Base-by-base conservation (phyloP, 2,888 invertebrate genomes). In the Cephus nigrinus region DNA sequence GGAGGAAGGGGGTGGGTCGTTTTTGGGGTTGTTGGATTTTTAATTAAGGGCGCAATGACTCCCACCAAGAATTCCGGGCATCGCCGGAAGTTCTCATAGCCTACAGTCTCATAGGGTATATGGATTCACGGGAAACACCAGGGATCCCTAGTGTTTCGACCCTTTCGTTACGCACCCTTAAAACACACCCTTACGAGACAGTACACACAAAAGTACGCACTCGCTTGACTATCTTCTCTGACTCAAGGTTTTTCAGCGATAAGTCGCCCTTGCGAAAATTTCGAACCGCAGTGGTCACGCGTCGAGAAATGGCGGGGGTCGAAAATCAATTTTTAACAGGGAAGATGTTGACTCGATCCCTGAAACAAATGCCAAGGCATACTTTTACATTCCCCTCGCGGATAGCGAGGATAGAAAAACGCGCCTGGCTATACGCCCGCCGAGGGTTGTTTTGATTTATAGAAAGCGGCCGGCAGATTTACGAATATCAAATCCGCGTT, bases 21-120 rank as follows among this genome's bases (percentile, higher is more conserved):
- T 88, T 88, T 88, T 83, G 86, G 86, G 87, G 89, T 90, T 89
- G 91, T 90, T 91, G 91, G 90, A 90, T 90, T 91, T 91, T 91
- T 91, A 91, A 91, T 91, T 90, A 91, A 91, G 91, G 91, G 87
- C 88, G 86, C 88, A 88, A 89, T 91, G 90, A 90, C 90, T 91
- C 89, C 87, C 87, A 87, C 86, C 88, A 88, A 90, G 90, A 91
- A 91, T 91, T 90, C 89, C 88, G 83, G 85, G 88, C 87, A 89
- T 90, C 88, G 88, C 80, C 84, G 80, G 80, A 79, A 80, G 82
- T 80, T 82, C 74, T 55, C 82, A 79, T 80, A 79, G 80, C 80
- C 82, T 81, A 79, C 78, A 80, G 79, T 83, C 84, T 85, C 83
- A 82, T 80, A 80, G 82, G 82, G 78, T 80, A 82, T 80, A 80